Conservation (phyloP, 2,797 vertebrate species). For the Pseudopleuronectes americanus region DNA sequence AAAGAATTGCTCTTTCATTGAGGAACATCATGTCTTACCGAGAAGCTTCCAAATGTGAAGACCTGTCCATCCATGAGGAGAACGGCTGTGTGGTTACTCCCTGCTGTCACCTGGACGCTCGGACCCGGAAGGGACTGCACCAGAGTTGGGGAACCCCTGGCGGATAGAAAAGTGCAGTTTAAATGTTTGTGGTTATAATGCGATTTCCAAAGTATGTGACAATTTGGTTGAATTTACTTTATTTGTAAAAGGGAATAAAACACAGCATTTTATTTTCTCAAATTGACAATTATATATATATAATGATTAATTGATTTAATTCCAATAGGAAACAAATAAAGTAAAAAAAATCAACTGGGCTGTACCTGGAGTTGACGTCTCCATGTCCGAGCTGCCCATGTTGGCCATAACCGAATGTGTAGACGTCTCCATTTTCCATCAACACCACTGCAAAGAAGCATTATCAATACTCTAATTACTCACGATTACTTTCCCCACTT, state of each 20-base stretch:
- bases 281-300: too few species aligned
- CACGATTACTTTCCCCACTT: background rate
- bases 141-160: slow-evolving; percentile 94
- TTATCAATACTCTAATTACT: background rate
- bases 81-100: slow-evolving; percentile 98
- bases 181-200: background rate
- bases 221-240: too few species aligned
- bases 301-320: background rate
- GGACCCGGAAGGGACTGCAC: slow-evolving; percentile 94
- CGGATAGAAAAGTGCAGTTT: slow-evolving; percentile 38
- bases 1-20: background rate
- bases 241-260: background rate
- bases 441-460: slow-evolving; percentile 88
- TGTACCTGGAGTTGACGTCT: slow-evolving; percentile 97
- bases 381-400: slow-evolving; percentile 98
- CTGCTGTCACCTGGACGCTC: slow-evolving; percentile 96
- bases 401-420: slow-evolving; percentile 98
- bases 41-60: slow-evolving; percentile 99
- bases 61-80: slow-evolving; percentile 97
- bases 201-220: too few species aligned
- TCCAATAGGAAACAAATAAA: background rate
- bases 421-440: slow-evolving; percentile 99
- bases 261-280: background rate
- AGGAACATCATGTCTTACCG: slow-evolving; percentile 83
- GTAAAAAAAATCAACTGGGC: background rate